phyloP scores from a whole-genome alignment of 1,140 invertebrate genomes.

The Tigriopus japonicus region DNA sequence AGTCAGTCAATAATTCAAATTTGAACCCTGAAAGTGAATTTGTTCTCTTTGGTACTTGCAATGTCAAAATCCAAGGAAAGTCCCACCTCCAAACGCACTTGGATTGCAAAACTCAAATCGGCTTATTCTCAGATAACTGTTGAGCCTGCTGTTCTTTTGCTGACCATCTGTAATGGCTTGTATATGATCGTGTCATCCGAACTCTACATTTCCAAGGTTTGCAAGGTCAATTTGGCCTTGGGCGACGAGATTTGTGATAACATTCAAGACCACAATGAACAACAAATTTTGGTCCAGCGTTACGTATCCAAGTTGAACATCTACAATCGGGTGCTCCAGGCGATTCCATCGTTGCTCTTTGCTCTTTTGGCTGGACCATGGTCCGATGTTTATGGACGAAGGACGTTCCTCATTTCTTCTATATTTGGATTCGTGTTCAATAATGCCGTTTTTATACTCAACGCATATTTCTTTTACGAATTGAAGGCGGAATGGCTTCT shows the following conservation, averaged over 20 bases:
- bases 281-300: not conserved
- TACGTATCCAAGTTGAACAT: not conserved
- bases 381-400: slow-evolving; percentile 7
- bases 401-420: not conserved
- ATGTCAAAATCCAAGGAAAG: too few species aligned
- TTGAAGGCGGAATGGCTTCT: slow-evolving; percentile 6
- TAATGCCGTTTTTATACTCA: not conserved
- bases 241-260: not conserved
- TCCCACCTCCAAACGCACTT: too few species aligned
- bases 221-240: not conserved
- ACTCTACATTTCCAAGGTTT: slow-evolving; percentile 1
- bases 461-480: not conserved
- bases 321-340: slow-evolving; percentile 2
- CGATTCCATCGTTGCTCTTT: not conserved
- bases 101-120: too few species aligned
- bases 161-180: not conserved
- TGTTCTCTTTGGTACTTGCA: too few species aligned
- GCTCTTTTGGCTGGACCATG: not conserved
- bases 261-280: not conserved
- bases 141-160: not conserved
- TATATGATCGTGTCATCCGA: not conserved
- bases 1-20: too few species aligned
- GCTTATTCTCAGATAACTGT: not conserved
- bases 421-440: slow-evolving; percentile 3
- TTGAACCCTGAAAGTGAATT: too few species aligned